Conservation (phyloP, 2,113 vertebrate species). For the Oreocharis arfaki region DNA sequence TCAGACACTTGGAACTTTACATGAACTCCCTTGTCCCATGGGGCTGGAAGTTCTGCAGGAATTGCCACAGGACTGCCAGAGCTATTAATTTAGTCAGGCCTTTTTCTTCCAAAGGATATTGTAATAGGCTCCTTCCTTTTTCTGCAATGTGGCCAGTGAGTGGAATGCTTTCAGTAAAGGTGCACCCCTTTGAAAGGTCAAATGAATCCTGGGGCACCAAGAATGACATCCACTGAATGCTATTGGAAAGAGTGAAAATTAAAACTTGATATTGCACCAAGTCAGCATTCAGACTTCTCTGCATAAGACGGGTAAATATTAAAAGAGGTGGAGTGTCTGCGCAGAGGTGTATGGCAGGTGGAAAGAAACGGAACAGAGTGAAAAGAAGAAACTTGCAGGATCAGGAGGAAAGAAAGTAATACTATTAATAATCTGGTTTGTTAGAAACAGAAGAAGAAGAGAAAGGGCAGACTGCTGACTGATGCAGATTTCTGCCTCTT, state of each 20-base stretch:
- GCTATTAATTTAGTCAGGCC: background rate
- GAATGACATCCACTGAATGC: background rate
- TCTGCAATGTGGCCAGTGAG: background rate
- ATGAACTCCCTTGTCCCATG: background rate
- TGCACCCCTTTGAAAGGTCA: background rate
- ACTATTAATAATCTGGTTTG: background rate
- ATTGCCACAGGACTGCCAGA: background rate
- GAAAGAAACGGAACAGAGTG: background rate
- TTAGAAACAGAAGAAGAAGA: background rate
- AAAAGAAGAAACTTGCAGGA: background rate
- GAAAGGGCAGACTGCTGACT: background rate
- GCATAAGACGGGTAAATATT: background rate
- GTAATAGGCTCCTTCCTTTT: background rate
- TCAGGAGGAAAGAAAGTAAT: background rate
- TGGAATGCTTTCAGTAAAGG: background rate
- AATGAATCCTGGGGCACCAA: background rate
- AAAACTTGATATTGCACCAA: background rate
- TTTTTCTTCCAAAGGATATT: background rate
- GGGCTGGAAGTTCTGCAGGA: background rate
- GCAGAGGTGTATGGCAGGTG: background rate
- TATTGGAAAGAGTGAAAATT: background rate
- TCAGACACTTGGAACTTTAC: rapidly evolving
- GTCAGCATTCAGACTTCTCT: background rate
- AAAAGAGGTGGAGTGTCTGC: background rate
- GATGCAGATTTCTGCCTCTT: background rate